Base-by-base conservation (phyloP, 1,140 invertebrate genomes). In the Nebria ingens region DNA sequence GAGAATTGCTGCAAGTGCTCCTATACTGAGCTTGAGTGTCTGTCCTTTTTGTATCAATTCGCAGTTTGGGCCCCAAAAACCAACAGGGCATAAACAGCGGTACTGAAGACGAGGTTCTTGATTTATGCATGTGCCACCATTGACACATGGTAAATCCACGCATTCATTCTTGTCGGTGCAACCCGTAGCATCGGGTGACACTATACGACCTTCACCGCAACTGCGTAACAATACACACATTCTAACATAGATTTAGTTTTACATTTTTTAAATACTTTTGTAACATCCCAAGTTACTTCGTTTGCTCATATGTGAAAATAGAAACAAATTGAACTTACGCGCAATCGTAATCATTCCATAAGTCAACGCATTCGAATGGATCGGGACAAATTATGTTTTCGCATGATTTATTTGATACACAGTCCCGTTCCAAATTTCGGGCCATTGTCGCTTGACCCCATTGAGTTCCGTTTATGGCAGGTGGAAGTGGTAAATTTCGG, bases 281-380 rank as follows among this genome's bases (percentile, higher is more conserved):
- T n/a, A n/a, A n/a, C n/a, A n/a, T n/a, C n/a, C n/a, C n/a, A n/a
- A n/a, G n/a, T n/a, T n/a, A n/a, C n/a, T n/a, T n/a, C 52, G 25
- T 57, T 23, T 4, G 9, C 23, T 23, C 52, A 21, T 22, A 50
- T 40, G 57, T 51, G 29, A 19, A 58, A 52, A 34, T 6, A 34
- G n/a, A 34, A 34, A n/a, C 6, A n/a, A 6, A 34, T 64, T 56
- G 66, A 65, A 85, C 89, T 86, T 76, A 97, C 93, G 91, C 93
- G 91, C 94, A 98, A 65, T 97, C 93, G 64, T 93, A 92, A 73
- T 91, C 86, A 72, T 91, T 93, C 94, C 94, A 98, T 0, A 97
- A 80, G 73, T 97, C 93, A 23, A 93, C 87, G 73, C 96, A 98
- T 61, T 93, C 89, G 69, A 95, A 93, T 15, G 91, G 90, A 63